These are phyloP conservation scores for Pachyramphus minor DNA, from an alignment of 2,113 vertebrate genomes.

Conservation along the genomic window DNA sequence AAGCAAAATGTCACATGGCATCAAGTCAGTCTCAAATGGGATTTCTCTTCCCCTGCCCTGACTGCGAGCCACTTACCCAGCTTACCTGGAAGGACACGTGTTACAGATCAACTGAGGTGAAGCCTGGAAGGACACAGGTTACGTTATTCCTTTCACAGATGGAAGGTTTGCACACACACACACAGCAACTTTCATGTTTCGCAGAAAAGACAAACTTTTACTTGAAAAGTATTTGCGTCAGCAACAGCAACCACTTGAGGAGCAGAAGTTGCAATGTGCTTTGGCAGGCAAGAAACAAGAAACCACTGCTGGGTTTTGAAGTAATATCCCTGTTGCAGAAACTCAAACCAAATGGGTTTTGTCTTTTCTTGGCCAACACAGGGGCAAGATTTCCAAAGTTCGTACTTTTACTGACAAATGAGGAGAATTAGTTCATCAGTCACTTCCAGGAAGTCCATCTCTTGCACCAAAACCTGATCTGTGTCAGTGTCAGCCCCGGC, in stretches of 20 bases:
- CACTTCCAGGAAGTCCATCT: background rate
- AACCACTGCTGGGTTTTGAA: background rate
- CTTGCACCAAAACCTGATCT: background rate
- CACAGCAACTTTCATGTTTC: background rate
- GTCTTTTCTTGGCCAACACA: background rate
- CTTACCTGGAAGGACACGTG: constrained; percentile 52
- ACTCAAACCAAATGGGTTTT: background rate
- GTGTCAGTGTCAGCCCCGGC: background rate
- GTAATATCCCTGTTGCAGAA: background rate
- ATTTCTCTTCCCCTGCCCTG: constrained; percentile 28
- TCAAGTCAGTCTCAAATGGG: constrained; percentile 48
- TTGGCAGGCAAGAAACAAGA: background rate
- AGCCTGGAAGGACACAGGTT: constrained; percentile 55
- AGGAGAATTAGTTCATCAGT: background rate
- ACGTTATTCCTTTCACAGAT: background rate
- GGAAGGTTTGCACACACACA: background rate
- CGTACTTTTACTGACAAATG: background rate
- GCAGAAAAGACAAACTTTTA: background rate
- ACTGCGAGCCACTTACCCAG: constrained; percentile 61
- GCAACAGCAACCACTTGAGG: background rate
- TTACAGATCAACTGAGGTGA: constrained; percentile 61
- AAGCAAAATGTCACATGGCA: constrained; percentile 43
- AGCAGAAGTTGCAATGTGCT: background rate
- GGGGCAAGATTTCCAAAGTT: background rate
- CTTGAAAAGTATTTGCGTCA: constrained; percentile 4